phyloP scores from a whole-genome alignment of 1,140 invertebrate genomes.

The Bombus superbus region DNA sequence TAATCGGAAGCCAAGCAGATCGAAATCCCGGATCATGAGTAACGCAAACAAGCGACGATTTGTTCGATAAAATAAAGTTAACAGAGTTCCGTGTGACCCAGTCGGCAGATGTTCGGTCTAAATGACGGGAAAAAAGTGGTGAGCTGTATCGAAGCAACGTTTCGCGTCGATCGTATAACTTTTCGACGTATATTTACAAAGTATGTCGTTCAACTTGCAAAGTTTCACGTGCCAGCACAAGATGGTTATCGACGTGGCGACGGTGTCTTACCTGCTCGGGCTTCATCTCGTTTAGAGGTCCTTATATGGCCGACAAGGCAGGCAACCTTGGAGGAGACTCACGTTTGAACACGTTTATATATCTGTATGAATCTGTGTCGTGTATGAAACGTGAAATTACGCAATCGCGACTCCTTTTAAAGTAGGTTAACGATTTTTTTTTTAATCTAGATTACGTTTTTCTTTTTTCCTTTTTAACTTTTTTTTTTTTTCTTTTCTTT shows the following conservation, averaged over 20 bases:
- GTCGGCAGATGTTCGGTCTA: neutral
- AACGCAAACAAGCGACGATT: neutral
- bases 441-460: neutral
- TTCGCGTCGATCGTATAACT: constrained; percentile 12
- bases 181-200: neutral
- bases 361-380: constrained; percentile 13
- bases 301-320: constrained; percentile 52
- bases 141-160: neutral
- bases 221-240: neutral
- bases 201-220: neutral
- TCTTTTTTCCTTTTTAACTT: neutral
- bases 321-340: constrained; percentile 56
- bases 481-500: neutral
- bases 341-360: constrained; percentile 17
- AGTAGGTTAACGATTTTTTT: constrained; percentile 64
- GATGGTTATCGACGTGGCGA: neutral
- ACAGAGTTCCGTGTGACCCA: neutral
- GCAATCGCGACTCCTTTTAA: constrained; percentile 43
- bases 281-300: constrained; percentile 59
- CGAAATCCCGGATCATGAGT: neutral
- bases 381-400: constrained; percentile 37
- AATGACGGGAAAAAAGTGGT: neutral
- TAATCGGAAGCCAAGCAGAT: neutral
- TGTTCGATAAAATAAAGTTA: neutral
- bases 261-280: constrained; percentile 29